Evolutionary conservation across 2,797 vertebrate species (phyloP).

Genomic region (Poecilia gillii): DNA sequence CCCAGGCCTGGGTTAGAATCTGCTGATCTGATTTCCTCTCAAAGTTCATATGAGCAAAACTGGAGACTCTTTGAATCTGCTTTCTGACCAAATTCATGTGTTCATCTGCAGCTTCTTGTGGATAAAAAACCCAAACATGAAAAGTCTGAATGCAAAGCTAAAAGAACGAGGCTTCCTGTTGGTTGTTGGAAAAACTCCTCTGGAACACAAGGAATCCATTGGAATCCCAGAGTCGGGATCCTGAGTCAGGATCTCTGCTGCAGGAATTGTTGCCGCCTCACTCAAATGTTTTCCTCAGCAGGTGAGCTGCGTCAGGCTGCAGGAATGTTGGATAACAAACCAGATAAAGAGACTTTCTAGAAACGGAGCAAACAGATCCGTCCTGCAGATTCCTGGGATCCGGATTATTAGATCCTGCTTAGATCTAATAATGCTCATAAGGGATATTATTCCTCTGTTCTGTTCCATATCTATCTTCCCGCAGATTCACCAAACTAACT

Average conservation of each 20-base stretch:
- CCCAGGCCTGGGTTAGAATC: neutral
- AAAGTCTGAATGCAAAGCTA: neutral
- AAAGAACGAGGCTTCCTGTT: neutral
- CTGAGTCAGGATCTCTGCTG: neutral
- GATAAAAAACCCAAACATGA: neutral
- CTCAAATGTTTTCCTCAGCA: neutral
- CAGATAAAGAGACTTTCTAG: neutral
- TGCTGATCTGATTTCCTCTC: neutral
- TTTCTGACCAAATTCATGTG: neutral
- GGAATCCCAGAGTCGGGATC: too few relatives aligned
- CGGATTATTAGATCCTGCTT: neutral
- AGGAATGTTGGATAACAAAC: neutral
- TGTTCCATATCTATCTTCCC: too few relatives aligned
- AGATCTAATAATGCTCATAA: neutral
- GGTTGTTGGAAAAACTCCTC: neutral
- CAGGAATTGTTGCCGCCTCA: neutral
- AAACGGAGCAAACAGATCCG: neutral
- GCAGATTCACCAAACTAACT: too few relatives aligned
- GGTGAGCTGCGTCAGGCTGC: neutral
- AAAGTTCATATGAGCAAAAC: neutral
- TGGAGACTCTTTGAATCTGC: neutral
- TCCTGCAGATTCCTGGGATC: neutral
- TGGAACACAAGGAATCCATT: neutral
- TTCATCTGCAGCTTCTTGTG: neutral
- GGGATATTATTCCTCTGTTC: too few relatives aligned